Percentiles rank a stretch among this genome's conserved stretches.
Evolutionary conservation across 2,888 invertebrate species (phyloP).

Genomic region (Ceriagrion tenellum): DNA sequence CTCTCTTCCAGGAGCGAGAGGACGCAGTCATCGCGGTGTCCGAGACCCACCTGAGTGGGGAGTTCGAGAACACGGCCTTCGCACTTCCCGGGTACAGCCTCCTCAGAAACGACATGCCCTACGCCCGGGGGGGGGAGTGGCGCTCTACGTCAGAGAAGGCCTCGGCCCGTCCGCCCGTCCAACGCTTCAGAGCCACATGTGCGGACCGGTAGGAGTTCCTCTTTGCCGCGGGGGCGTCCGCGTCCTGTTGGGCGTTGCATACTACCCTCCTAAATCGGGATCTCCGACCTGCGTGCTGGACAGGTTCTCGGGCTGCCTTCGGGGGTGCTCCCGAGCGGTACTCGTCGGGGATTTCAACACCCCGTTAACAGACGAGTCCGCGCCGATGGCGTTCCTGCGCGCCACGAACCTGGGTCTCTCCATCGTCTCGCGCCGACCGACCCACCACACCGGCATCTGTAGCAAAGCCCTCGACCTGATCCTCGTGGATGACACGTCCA

Average conservation of each 20-base stretch:
- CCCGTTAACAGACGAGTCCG: neutral
- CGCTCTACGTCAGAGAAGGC: neutral
- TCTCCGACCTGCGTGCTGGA: neutral
- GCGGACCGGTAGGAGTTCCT: neutral
- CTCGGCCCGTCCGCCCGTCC: neutral
- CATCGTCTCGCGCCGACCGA: neutral
- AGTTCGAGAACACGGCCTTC: too few species aligned
- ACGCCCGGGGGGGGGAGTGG: neutral
- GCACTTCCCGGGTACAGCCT: too few species aligned
- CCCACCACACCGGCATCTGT: neutral
- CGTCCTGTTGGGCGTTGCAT: neutral
- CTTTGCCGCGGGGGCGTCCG: neutral
- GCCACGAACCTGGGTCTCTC: neutral
- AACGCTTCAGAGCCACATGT: neutral
- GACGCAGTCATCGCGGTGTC: too few species aligned
- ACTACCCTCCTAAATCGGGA: neutral
- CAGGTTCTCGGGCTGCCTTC: neutral
- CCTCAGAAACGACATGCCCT: too few species aligned
- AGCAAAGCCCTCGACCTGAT: neutral
- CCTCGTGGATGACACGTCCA: neutral
- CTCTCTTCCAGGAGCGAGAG: too few species aligned
- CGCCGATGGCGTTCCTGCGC: neutral
- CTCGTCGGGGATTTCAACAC: neutral
- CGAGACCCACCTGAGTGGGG: too few species aligned
- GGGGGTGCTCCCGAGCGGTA: neutral